Percentiles rank a stretch among this genome's conserved stretches.
Evolutionary conservation across 2,113 vertebrate genomes (phyloP).

Genomic region (Amphiprion percula): DNA sequence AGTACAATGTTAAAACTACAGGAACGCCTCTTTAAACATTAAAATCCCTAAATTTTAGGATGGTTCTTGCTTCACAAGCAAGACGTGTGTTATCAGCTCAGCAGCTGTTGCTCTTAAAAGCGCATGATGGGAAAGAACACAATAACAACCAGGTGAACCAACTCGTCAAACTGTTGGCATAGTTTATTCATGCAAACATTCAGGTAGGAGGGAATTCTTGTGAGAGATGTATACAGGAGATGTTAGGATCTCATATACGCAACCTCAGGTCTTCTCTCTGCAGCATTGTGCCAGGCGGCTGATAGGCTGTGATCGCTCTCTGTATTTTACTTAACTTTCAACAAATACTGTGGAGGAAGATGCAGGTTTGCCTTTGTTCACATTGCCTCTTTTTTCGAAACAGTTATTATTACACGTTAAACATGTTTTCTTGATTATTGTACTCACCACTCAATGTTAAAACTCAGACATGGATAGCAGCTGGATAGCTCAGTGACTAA

Average conservation of each 20-base stretch:
- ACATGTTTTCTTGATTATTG: not conserved
- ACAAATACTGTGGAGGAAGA: not conserved
- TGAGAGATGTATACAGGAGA: not conserved
- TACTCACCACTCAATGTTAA: not conserved
- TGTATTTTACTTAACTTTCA: not conserved
- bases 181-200: not conserved
- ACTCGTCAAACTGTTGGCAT: not conserved
- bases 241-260: not conserved
- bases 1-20: no score
- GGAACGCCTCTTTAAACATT: no score
- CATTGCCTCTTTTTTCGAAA: not conserved
- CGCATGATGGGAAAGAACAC: no score
- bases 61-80: no score
- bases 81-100: no score
- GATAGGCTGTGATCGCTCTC: not conserved
- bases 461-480: not conserved
- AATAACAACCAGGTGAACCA: no score
- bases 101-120: no score
- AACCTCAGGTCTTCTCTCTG: conserved; percentile 15
- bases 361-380: not conserved
- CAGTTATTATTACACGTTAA: not conserved
- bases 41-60: no score
- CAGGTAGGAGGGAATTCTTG: not conserved
- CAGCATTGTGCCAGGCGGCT: not conserved
- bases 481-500: no score